Base-by-base conservation (phyloP, 2,113 vertebrate species). In the Cavia aperea region DNA sequence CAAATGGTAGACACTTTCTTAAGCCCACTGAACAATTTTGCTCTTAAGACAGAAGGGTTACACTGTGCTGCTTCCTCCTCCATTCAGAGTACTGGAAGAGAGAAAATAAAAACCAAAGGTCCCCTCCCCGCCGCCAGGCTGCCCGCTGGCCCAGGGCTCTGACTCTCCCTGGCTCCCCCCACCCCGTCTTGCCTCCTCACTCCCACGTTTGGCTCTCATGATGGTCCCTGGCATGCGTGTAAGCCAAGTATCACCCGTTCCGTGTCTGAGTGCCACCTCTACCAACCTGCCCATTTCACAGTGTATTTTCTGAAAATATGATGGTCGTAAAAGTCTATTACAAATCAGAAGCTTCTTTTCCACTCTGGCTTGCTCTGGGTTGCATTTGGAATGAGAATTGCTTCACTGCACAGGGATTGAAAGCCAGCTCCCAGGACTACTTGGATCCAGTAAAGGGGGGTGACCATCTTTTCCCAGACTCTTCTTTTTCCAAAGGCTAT, bases 251-350 rank as follows among this genome's bases (percentile, higher is more conserved):
- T 0, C 3, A 56, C n/a, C 65, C 49, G 49, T 11, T 78, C 36
- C 16, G 43, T 29, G 58, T 15, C 60, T 11, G 49, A 66, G 33
- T 36, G 81, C 84, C 82, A 49, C 85, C 82, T 51, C 72, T 70
- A 85, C 88, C 43, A 65, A 49, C n/a, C 82, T 82, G 88, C 92
- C 86, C 89, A 39, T 36, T 87, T 84, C n/a, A 70, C 70, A 88
- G 86, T 86, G 94, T 88, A 70, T 70, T 96, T 94, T 94, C 78
- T 93, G 94, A 94, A 96, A 94, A 65, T 92, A 56, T 81, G 58
- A 86, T 21, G 70, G 62, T 93, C 79, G 65, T 92, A 90, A 94
- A 93, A 88, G 46, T 79, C 43, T 66, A 33, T 73, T 92, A 63
- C 83, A 95, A 90, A 75, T 58, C 92, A 60, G 62, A 90, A 79